Conservation (phyloP, 2,888 invertebrate genomes). For the Osedax fenrisi region DNA sequence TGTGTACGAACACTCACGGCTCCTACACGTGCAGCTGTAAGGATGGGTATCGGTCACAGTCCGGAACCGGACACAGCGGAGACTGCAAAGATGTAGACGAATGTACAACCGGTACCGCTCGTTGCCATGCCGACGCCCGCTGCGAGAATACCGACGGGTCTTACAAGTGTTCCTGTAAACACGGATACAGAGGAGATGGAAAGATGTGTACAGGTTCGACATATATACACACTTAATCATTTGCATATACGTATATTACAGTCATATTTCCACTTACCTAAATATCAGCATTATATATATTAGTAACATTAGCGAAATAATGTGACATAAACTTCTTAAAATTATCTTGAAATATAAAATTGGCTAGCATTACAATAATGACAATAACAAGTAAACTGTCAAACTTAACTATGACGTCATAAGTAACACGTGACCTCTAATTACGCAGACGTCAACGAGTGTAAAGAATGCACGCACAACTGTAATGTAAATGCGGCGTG, state of each 20-base stretch:
- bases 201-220: background rate
- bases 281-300: background rate
- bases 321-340: too few species aligned
- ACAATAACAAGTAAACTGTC: too few species aligned
- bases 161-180: constrained; percentile 52
- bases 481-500: constrained; percentile 14
- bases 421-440: too few species aligned
- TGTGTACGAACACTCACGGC: too few species aligned
- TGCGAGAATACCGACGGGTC: constrained; percentile 6
- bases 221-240: background rate
- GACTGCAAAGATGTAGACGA: constrained; percentile 12
- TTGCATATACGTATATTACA: background rate
- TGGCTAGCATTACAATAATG: too few species aligned
- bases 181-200: constrained; percentile 50
- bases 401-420: too few species aligned
- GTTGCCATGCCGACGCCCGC: background rate
- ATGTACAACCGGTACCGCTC: background rate
- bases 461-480: constrained; percentile 4
- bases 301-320: too few species aligned
- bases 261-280: background rate
- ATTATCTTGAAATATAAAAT: too few species aligned
- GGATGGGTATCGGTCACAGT: too few species aligned
- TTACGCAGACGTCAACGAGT: constrained; percentile 28
- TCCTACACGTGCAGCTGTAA: too few species aligned
- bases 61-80: too few species aligned